Evolutionary conservation across 2,888 invertebrate genomes (phyloP).

Genomic region (Luperina testacea): DNA sequence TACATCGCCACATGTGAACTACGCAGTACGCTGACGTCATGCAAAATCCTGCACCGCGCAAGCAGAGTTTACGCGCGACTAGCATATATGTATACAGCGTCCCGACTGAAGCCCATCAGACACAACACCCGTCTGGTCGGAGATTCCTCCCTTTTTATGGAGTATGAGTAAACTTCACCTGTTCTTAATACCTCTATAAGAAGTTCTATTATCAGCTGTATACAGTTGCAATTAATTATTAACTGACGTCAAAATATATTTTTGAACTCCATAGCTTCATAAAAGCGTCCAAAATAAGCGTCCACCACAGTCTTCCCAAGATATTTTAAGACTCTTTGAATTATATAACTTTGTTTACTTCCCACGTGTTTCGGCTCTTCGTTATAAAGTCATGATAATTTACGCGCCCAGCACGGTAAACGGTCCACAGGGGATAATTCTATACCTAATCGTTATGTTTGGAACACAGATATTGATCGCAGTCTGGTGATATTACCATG

Average conservation of each 20-base stretch:
- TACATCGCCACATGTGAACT: too few species aligned
- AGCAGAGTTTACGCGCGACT: too few species aligned
- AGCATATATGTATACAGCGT: too few species aligned
- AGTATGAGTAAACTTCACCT: too few species aligned
- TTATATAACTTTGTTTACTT: constrained; percentile 19
- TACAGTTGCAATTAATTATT: background rate
- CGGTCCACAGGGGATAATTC: constrained; percentile 22
- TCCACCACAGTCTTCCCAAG: constrained; percentile 1
- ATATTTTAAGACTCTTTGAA: constrained; percentile 33
- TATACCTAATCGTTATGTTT: constrained; percentile 3
- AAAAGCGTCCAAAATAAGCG: background rate
- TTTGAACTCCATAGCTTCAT: background rate
- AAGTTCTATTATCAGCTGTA: background rate
- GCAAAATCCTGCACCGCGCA: too few species aligned
- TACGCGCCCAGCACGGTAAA: constrained; percentile 32
- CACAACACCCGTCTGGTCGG: too few species aligned
- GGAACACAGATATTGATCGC: background rate
- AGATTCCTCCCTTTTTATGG: too few species aligned
- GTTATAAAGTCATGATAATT: constrained; percentile 58
- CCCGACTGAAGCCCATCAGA: too few species aligned
- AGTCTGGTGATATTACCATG: background rate
- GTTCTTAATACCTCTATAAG: background rate
- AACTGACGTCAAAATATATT: background rate
- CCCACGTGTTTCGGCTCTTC: constrained; percentile 28
- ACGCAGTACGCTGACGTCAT: too few species aligned